phyloP scores from a whole-genome alignment of 2,797 vertebrate species.

The Amblyraja radiata region DNA sequence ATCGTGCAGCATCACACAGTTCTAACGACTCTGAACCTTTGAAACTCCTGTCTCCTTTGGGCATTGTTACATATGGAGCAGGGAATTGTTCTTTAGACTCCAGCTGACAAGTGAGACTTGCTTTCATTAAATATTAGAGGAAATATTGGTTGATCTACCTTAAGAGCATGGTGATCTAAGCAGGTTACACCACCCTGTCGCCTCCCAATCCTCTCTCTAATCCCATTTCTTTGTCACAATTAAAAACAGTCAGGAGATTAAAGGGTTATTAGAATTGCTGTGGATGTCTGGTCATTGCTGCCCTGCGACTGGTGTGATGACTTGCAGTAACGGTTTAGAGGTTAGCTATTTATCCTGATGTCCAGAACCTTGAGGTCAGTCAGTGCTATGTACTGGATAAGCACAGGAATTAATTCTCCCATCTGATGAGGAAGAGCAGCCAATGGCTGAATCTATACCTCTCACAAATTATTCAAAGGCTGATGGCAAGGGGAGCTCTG shows the following conservation, averaged over 20 bases:
- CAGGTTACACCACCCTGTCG: neutral
- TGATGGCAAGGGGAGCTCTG: neutral
- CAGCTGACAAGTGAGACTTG: neutral
- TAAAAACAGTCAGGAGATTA: constrained; percentile 28
- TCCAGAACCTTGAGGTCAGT: constrained; percentile 53
- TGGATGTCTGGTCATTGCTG: constrained; percentile 23
- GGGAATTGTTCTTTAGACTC: neutral
- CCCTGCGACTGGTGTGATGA: constrained; percentile 42
- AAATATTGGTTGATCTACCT: neutral
- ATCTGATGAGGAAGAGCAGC: constrained; percentile 49
- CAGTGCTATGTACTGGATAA: constrained; percentile 51
- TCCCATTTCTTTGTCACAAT: neutral
- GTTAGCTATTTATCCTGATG: constrained; percentile 54
- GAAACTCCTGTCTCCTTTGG: neutral
- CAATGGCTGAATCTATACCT: constrained; percentile 48
- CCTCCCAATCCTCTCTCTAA: neutral
- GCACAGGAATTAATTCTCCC: constrained; percentile 51
- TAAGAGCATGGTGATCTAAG: neutral
- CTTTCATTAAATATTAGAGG: neutral
- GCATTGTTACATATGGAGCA: neutral
- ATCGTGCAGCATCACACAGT: neutral
- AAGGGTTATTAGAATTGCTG: constrained; percentile 15
- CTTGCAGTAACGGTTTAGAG: constrained; percentile 48
- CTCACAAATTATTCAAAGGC: constrained; percentile 51
- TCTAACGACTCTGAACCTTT: neutral